A percentile compares a stretch with the other conserved stretches of the same genome.
Evolutionary conservation across 64 coral and sea anemone genomes (phyloP).

Genomic region (Montipora cactus): DNA sequence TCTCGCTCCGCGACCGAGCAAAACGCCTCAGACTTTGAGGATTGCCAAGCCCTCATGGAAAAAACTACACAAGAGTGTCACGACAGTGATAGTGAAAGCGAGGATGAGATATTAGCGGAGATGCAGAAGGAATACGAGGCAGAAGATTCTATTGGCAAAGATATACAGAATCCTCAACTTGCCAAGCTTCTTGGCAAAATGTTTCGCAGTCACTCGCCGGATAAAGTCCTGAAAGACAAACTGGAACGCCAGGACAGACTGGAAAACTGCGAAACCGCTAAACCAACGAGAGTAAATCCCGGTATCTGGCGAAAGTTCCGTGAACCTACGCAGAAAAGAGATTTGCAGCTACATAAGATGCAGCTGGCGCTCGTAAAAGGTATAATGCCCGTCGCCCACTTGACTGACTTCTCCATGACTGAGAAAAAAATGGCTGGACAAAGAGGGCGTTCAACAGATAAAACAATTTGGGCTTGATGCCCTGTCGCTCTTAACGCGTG

Average conservation of each 20-base stretch:
- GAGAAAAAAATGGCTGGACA: constrained; percentile 4
- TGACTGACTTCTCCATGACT: constrained; percentile 45
- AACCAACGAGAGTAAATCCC: constrained; percentile 48
- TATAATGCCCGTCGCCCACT: neutral
- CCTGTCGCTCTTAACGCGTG: too few relatives aligned
- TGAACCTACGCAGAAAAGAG: constrained; percentile 28
- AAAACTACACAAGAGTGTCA: neutral
- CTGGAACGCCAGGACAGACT: constrained; percentile 32
- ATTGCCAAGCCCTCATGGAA: neutral
- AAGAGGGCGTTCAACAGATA: too few relatives aligned
- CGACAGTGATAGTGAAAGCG: neutral
- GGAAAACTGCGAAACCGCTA: constrained; percentile 23
- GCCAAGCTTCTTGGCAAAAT: constrained; percentile 48
- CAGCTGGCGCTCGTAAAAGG: constrained; percentile 58
- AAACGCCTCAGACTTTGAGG: constrained; percentile 7
- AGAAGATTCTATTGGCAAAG: neutral
- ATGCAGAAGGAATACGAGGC: neutral
- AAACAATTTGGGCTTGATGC: too few relatives aligned
- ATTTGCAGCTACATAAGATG: constrained; percentile 31
- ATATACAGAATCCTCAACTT: constrained; percentile 27
- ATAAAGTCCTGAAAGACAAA: constrained; percentile 59
- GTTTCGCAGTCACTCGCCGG: neutral
- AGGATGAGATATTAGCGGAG: neutral
- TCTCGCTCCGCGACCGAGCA: neutral
- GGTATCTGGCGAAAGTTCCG: constrained; percentile 50